Evolutionary conservation across 2,888 invertebrate species (phyloP), one percentile per base, ranked within the genome.

Genomic region (Dryocosmus kuriphilus): DNA sequence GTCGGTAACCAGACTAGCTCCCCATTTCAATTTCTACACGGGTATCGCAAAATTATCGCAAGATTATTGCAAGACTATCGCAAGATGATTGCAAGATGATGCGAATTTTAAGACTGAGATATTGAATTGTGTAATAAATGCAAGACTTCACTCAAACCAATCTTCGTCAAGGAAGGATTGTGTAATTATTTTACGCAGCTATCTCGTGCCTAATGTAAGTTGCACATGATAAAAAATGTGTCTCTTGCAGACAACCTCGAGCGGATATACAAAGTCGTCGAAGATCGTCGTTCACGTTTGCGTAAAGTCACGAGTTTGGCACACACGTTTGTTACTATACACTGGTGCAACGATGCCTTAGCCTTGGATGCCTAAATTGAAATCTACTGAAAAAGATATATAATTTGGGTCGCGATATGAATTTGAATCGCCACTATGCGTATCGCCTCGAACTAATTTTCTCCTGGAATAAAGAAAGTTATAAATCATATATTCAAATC

Each of bases 241-340:
- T n/a, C 11, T 67, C 22, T 67, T 67, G 67, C 27, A 67, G 19
- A 19, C 8, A 67, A 46, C 16, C 24, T 57, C 51, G 51, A 22
- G 24, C n/a, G 38, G 35, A 38, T 63, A 38, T 63, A 38, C 63
- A 38, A 38, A 63, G 63, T 63, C 65, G 38, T 38, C 41, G 65
- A 65, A 67, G 67, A 46, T 46, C 67, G 67, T 46, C 67, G 24
- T 27, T 46, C 46, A 46, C 67, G 67, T 67, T 67, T 67, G 46
- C 67, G 67, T 46, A 71, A 71, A 71, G 41, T 51, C 67, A 71
- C 67, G 46, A 51, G 67, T 46, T 71, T 71, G 30, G 67, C 27
- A 71, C 27, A 71, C 51, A 51, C 41, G 65, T 67, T 38, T 67
- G 46, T 67, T 41, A 38, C 65, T 65, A 67, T 67, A 14, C 19